Base-by-base conservation (phyloP, 30 jellyfish, hydroid and myxozoan genomes). In the Cassiopea xamachana region DNA sequence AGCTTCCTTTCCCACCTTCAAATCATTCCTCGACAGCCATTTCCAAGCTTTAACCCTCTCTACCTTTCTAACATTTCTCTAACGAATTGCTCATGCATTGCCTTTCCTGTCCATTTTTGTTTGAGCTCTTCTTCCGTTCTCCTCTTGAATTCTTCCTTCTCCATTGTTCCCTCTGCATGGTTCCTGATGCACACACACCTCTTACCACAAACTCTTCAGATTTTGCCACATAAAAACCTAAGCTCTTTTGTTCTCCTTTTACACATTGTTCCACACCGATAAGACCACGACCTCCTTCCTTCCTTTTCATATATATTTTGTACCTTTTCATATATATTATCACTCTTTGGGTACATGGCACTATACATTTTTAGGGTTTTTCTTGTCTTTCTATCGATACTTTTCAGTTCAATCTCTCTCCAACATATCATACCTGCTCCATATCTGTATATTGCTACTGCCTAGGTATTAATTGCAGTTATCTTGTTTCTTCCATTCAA, bases 121-220 rank as follows among this genome's bases (percentile, higher is more conserved):
- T n/a, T n/a, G n/a, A n/a, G 71, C 92, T 83, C 75, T 50, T 83
- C 87, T 75, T 69, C 83, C 82, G 43, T 82, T 67, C 91, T 60
- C 91, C 91, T 82, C 43, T 81, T 81, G 84, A 81, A 59, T 60
- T 81, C 90, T 55, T 10, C 84, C 81, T 10, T 60, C 88, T 79
- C 88, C 88, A 79, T 79, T 16, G 90, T 81, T 81, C 44, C 84
- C 90, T 81, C 81, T 55, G 90, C 13, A 58, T 81, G 90, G 84
- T 81, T n/a, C 90, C 80, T 81, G 58, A 81, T 59, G 88, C 90
- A 81, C 3, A 73, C 83, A 73, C 83, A 73, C 14, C 44, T 14
- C 64, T 73, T 61, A 27, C 0, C 39, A 27, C 83, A 0, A 59
- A 73, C 64, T 73, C 14, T 13, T 78, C 9, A 78, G 87, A 7